Evolutionary conservation across 2,888 invertebrate species (phyloP).

Genomic region (Mesorhabditis spiculigera): DNA sequence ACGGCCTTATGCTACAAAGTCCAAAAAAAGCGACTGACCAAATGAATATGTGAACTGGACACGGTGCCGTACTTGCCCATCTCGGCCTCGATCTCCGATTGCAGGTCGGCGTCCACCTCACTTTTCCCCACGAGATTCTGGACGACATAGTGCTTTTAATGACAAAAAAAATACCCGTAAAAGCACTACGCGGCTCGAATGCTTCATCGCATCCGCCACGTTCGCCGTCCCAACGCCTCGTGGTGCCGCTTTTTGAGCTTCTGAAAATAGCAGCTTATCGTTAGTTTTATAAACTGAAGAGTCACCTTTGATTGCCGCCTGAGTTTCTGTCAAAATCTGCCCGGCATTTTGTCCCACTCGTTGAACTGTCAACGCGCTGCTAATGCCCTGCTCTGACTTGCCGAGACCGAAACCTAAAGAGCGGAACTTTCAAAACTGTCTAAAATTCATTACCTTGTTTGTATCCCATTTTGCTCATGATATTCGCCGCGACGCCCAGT

Average conservation of each 20-base stretch:
- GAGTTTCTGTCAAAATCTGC: conserved; percentile 71
- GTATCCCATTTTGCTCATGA: conserved; percentile 99
- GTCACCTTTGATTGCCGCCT: background rate
- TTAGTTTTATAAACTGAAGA: background rate
- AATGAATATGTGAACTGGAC: conserved; percentile 83
- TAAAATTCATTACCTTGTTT: conserved; percentile 89
- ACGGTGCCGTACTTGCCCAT: conserved; percentile 97
- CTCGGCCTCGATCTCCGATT: conserved; percentile 97
- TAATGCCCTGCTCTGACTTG: conserved; percentile 68
- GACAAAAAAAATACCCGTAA: conserved; percentile 68
- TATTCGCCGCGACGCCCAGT: conserved; percentile 86
- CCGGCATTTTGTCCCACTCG: conserved; percentile 60
- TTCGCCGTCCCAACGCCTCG: conserved; percentile 19
- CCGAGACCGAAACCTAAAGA: conserved; percentile 12
- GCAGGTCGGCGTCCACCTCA: conserved; percentile 81
- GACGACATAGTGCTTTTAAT: conserved; percentile 56
- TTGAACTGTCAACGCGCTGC: conserved; percentile 83
- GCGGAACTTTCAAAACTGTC: background rate
- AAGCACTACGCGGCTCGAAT: conserved; percentile 87
- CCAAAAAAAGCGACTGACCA: conserved; percentile 61
- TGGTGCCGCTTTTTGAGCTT: background rate
- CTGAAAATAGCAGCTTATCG: background rate
- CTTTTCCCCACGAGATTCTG: conserved; percentile 98
- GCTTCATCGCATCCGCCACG: conserved; percentile 84
- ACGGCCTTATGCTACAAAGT: background rate